Conservation (phyloP, 2,888 invertebrate genomes). For the Orchesellides sinensis region DNA sequence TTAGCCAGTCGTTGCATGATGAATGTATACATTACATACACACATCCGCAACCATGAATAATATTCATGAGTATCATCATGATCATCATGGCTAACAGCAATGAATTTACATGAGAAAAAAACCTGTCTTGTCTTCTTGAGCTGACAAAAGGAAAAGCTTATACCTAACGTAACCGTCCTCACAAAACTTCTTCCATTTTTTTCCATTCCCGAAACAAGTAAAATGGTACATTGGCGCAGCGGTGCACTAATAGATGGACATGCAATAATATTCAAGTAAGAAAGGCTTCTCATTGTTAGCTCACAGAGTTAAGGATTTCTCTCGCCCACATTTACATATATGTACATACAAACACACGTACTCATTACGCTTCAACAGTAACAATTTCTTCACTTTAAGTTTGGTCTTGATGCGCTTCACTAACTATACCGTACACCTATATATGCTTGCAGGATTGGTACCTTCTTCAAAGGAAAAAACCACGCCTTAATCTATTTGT, state of each 20-base stretch:
- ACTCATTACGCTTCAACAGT: conserved; percentile 7
- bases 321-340: conserved; percentile 42
- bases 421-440: conserved; percentile 10
- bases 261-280: conserved; percentile 4
- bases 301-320: neutral
- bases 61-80: conserved; percentile 14
- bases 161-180: neutral
- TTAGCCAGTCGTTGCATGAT: conserved; percentile 36
- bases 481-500: conserved; percentile 62
- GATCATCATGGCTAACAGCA: conserved; percentile 35
- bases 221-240: too few species aligned
- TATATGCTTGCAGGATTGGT: neutral
- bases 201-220: conserved; percentile 18
- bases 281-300: neutral
- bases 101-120: conserved; percentile 61
- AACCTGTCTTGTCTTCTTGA: conserved; percentile 57
- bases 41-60: conserved; percentile 16
- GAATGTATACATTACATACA: conserved; percentile 18
- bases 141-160: conserved; percentile 7
- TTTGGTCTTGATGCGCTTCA: neutral
- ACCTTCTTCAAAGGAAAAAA: conserved; percentile 14
- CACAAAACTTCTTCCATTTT: conserved; percentile 7
- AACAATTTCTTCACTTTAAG: conserved; percentile 19
- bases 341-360: neutral
- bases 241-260: neutral